Base-by-base conservation (phyloP, 92 coral and sea anemone genomes). In the Phenganax marumi region DNA sequence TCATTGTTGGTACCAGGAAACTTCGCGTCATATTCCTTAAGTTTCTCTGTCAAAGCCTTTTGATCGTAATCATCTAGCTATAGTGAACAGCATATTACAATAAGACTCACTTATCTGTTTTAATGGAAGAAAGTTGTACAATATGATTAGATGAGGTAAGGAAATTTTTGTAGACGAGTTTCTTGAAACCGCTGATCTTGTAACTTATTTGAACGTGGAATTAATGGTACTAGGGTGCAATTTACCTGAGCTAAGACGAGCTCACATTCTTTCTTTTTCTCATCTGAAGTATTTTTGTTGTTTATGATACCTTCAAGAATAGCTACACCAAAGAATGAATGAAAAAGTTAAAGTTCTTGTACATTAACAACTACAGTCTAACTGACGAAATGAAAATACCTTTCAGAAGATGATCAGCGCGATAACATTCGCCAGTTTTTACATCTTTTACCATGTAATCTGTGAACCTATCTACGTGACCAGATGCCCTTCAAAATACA, bases 401-500 rank as follows among this genome's bases (percentile, higher is more conserved):
- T 92, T 96, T 97, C 43, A 96, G 82, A 3, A 95, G 89, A 85
- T 95, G 98, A 79, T 95, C 98, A 14, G 98, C 98, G 71, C 98
- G 86, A 61, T 85, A 95, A 75, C 98, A 95, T 58, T 95, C 98
- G 23, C 98, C 98, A 85, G 97, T 92, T 87, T 92, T 95, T 60
- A 95, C 89, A 82, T 95, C 98, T 49, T 95, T 95, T 16, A 95
- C 98, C 98, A 95, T 95, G 64, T 71, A 88, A 54, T 95, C 98
- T 62, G 98, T 93, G 89, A 95, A 95, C 79, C 98, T 87, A 66
- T 95, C 97, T 23, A 95, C 98, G 58, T 95, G 98, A 12, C 98
- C 98, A 17, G 98, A 95, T 0, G 93, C 89, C 86, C 98, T 95
- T 66, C 5, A 88, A 54, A 23, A 14, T 50, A 39, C 50, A 50